Evolutionary conservation across 2,888 invertebrate genomes (phyloP).

Genomic region (Charanyca ferruginea): DNA sequence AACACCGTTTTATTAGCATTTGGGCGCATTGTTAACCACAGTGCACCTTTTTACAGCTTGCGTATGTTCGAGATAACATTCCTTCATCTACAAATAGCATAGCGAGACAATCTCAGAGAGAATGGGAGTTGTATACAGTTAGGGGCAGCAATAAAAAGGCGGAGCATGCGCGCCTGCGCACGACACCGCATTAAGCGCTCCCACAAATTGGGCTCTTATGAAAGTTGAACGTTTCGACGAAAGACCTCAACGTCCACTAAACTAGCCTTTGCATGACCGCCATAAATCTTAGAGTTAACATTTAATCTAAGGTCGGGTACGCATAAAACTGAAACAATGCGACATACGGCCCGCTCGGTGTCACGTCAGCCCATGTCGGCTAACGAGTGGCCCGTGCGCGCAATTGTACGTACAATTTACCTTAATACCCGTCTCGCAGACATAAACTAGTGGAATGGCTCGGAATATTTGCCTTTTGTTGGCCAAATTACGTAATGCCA

Average conservation of each 20-base stretch:
- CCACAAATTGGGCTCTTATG: conserved; percentile 89
- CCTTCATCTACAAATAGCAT: conserved; percentile 76
- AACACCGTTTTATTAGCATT: conserved; percentile 63
- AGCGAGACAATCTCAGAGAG: conserved; percentile 75
- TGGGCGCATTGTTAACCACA: conserved; percentile 66
- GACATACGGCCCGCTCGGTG: conserved; percentile 81
- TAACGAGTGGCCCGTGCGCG: conserved; percentile 90
- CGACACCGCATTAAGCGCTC: conserved; percentile 86
- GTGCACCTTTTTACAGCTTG: conserved; percentile 60
- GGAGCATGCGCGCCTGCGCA: conserved; percentile 86
- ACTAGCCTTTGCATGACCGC: conserved; percentile 83
- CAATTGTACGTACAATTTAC: conserved; percentile 89
- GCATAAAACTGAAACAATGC: conserved; percentile 89
- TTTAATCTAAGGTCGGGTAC: conserved; percentile 87
- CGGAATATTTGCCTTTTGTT: conserved; percentile 86
- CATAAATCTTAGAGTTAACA: conserved; percentile 86
- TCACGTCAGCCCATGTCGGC: conserved; percentile 80
- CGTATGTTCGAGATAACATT: conserved; percentile 74
- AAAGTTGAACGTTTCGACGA: conserved; percentile 88
- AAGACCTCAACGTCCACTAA: conserved; percentile 81
- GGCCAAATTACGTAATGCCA: conserved; percentile 86
- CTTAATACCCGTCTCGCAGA: conserved; percentile 86
- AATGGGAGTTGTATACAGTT: conserved; percentile 90
- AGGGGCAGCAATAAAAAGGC: conserved; percentile 90
- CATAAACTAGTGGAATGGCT: conserved; percentile 86